A percentile compares a stretch with the other conserved stretches of the same genome.
phyloP scores from a whole-genome alignment of 2,888 invertebrate species.

The Caenorhabditis virilis region DNA sequence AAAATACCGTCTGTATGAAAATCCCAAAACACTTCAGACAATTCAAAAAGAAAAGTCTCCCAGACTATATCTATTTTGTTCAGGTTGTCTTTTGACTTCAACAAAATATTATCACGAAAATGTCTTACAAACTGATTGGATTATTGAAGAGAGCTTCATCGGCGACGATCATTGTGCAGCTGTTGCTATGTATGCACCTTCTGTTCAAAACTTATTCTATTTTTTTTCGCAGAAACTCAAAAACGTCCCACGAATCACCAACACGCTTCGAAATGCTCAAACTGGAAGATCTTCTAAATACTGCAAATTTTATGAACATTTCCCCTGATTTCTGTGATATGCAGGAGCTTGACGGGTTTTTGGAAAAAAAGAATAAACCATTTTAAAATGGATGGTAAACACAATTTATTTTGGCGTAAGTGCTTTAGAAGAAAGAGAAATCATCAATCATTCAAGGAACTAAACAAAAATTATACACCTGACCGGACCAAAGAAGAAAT shows the following conservation, averaged over 20 bases:
- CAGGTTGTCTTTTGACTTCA: slow-evolving; percentile 51
- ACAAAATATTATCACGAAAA: slow-evolving; percentile 53
- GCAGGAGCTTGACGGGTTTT: slow-evolving; percentile 27
- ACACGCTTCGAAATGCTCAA: slow-evolving; percentile 22
- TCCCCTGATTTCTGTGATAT: slow-evolving; percentile 14
- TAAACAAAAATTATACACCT: not conserved
- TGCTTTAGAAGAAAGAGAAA: slow-evolving; percentile 13
- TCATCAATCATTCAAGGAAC: not conserved
- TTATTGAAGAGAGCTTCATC: slow-evolving; percentile 64
- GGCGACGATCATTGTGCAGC: slow-evolving; percentile 61
- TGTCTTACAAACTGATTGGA: slow-evolving; percentile 48
- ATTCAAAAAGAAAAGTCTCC: no score
- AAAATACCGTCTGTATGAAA: no score
- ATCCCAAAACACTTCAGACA: no score
- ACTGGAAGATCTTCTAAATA: slow-evolving; percentile 24
- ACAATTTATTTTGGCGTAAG: slow-evolving; percentile 1
- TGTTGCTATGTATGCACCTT: slow-evolving; percentile 43
- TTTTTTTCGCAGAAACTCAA: not conserved
- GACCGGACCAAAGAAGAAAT: slow-evolving; percentile 1
- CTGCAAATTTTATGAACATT: slow-evolving; percentile 23
- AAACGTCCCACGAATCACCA: not conserved
- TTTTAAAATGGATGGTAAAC: slow-evolving; percentile 17
- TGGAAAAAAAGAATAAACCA: slow-evolving; percentile 34
- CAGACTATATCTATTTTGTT: not conserved
- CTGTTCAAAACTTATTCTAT: slow-evolving; percentile 2